phyloP scores from a whole-genome alignment of 1,140 invertebrate genomes.

The Trichomalopsis sarcophagae region DNA sequence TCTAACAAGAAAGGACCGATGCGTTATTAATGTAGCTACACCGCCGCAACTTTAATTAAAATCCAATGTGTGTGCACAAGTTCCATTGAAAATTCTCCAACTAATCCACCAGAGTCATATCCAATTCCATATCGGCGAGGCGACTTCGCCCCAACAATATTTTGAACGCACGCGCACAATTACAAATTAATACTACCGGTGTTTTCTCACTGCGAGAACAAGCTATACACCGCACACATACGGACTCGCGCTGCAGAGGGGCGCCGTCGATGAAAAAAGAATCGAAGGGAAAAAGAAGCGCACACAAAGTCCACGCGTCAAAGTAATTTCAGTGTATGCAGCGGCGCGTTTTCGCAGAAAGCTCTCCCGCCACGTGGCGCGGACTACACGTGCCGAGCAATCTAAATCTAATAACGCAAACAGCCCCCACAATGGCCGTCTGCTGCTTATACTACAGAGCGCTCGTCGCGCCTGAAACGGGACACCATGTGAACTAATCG shows the following conservation, averaged over 20 bases:
- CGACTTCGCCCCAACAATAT: not conserved
- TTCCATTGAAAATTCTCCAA: not conserved
- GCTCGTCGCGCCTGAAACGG: constrained; percentile 61
- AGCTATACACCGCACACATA: too few species aligned
- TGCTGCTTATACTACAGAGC: not conserved
- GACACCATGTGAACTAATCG: constrained; percentile 74
- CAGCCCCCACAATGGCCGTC: constrained; percentile 65
- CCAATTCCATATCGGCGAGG: not conserved
- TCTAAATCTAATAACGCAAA: constrained; percentile 74
- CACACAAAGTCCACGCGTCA: constrained; percentile 44
- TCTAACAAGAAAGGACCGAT: too few species aligned
- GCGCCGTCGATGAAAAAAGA: not conserved
- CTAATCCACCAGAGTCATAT: not conserved
- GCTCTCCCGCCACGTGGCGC: constrained; percentile 48
- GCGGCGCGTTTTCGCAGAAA: constrained; percentile 22
- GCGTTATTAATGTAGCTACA: not conserved
- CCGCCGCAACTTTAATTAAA: not conserved
- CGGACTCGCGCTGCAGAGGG: not conserved
- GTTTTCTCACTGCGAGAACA: not conserved
- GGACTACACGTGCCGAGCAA: constrained; percentile 64
- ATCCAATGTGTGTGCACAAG: not conserved
- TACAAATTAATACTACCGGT: constrained; percentile 47
- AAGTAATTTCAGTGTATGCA: constrained; percentile 30
- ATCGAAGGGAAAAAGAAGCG: constrained; percentile 24
- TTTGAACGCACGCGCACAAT: constrained; percentile 17